Evolutionary conservation across 1,140 invertebrate genomes (phyloP).

Genomic region (Camponotus pennsylvanicus): DNA sequence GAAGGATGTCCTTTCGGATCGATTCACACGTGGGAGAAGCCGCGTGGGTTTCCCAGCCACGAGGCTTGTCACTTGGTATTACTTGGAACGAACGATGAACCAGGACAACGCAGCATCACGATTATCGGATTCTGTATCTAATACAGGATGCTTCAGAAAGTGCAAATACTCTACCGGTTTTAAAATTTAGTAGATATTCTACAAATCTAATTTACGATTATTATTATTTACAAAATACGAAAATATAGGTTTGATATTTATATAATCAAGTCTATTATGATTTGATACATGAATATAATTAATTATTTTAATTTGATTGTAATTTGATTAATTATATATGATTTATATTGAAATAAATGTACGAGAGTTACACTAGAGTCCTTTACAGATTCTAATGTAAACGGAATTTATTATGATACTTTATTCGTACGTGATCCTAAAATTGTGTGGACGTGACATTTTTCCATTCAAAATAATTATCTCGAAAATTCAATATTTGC

Average conservation of each 20-base stretch:
- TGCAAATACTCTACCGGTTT: not conserved
- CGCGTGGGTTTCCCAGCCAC: conserved; percentile 39
- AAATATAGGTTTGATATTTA: not conserved
- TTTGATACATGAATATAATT: no score
- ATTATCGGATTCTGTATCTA: not conserved
- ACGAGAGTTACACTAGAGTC: not conserved
- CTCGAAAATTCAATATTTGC: conserved; percentile 16
- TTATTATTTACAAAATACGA: not conserved
- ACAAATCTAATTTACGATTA: not conserved
- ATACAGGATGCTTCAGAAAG: not conserved
- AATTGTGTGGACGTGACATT: not conserved
- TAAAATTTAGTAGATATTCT: not conserved
- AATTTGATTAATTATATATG: not conserved
- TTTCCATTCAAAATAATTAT: conserved; percentile 14
- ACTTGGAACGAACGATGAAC: conserved; percentile 45
- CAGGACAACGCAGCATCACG: not conserved
- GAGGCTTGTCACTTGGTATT: conserved; percentile 42
- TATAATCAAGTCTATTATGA: not conserved
- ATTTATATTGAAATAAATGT: conserved; percentile 1
- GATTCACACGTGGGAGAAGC: conserved; percentile 39
- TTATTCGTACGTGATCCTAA: not conserved
- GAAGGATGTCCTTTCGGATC: conserved; percentile 21
- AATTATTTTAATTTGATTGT: not conserved
- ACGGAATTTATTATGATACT: not conserved
- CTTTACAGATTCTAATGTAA: not conserved